Base-by-base conservation (phyloP, 2,797 vertebrate species). In the Tachyglossus aculeatus region DNA sequence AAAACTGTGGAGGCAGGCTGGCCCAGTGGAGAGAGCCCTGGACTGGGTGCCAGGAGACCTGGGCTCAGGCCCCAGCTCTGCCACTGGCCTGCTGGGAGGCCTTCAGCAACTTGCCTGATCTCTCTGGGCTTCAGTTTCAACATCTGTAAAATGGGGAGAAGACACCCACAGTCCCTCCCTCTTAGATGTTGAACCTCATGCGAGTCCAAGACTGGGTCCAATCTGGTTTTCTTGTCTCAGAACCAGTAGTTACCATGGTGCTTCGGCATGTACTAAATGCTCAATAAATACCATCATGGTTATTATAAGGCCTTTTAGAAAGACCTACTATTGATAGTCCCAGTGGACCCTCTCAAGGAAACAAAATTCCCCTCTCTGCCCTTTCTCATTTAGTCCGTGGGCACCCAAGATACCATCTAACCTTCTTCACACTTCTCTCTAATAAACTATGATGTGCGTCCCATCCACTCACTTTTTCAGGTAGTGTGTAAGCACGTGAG, bases 341-440 rank as follows among this genome's bases (percentile, higher is more conserved):
- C 41, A 25, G 24, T 39, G 15, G 43, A 27, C 27, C 67, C 53
- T 74, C 60, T 57, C 36, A 51, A 9, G 22, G n/a, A 84, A 84
- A 57, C 70, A 71, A 43, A 45, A 47, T 25, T 56, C 81, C 40
- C 4, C 37, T 51, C n/a, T n/a, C n/a, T n/a, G n/a, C n/a, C n/a
- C 4, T 52, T 53, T n/a, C 22, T 21, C 15, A n/a, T n/a, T n/a
- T n/a, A n/a, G n/a, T n/a, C n/a, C n/a, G n/a, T n/a, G n/a, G n/a
- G n/a, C n/a, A n/a, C n/a, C n/a, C n/a, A n/a, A n/a, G n/a, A n/a
- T n/a, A n/a, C n/a, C n/a, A n/a, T n/a, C n/a, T n/a, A n/a, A n/a
- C n/a, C n/a, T n/a, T n/a, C n/a, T n/a, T n/a, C n/a, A n/a, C n/a
- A n/a, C n/a, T n/a, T n/a, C n/a, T n/a, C n/a, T n/a, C n/a, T n/a